Evolutionary conservation across 2,888 invertebrate species (phyloP).

Genomic region (Sphinx pinastri): DNA sequence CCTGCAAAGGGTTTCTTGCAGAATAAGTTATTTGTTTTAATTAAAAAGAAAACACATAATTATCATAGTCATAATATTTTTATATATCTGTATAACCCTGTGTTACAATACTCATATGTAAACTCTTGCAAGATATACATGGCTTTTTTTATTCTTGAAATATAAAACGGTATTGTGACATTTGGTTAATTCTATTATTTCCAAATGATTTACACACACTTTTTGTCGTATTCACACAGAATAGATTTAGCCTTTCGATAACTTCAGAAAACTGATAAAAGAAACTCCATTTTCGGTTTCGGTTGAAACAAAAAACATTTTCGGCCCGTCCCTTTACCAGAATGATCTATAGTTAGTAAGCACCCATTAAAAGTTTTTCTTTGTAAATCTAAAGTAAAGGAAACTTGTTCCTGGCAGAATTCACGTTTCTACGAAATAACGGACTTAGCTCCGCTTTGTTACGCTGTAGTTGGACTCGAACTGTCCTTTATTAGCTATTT

Average conservation of each 20-base stretch:
- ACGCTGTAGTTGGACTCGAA: neutral
- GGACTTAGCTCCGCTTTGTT: slow-evolving; percentile 3
- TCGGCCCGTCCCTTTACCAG: slow-evolving; percentile 10
- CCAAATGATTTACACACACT: too few species aligned
- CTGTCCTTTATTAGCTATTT: neutral
- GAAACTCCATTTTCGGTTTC: slow-evolving; percentile 5
- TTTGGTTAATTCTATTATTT: neutral
- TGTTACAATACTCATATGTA: too few species aligned
- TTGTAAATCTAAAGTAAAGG: slow-evolving; percentile 21
- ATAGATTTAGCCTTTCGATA: neutral
- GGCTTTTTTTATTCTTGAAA: too few species aligned
- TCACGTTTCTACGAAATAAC: neutral
- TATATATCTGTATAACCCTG: too few species aligned
- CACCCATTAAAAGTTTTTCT: slow-evolving; percentile 26
- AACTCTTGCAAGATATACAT: too few species aligned
- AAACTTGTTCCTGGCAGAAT: slow-evolving; percentile 4
- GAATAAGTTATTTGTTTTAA: too few species aligned
- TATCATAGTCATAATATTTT: too few species aligned
- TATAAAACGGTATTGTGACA: too few species aligned
- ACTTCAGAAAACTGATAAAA: slow-evolving; percentile 12
- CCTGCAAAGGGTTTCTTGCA: too few species aligned
- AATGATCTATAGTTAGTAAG: slow-evolving; percentile 13
- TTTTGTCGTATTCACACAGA: neutral
- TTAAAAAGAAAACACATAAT: too few species aligned
- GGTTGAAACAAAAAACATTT: slow-evolving; percentile 19